phyloP scores from a whole-genome alignment of 2,888 invertebrate species.

The Ophion ellenae region DNA sequence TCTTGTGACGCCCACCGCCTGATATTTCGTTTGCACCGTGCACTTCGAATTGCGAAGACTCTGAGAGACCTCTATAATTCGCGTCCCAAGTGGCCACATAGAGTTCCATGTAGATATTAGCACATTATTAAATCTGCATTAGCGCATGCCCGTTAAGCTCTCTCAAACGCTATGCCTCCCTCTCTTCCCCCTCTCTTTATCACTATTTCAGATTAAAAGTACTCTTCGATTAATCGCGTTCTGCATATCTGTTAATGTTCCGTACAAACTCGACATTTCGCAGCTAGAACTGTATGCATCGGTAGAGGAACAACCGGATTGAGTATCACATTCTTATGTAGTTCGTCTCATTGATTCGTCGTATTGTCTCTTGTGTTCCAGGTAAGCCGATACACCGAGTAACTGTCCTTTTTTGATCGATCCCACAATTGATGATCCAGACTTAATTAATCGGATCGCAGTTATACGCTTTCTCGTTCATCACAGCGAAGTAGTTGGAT shows the following conservation, averaged over 20 bases:
- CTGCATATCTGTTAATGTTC: no score
- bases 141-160: constrained; percentile 57
- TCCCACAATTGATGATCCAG: constrained; percentile 7
- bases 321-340: not conserved
- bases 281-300: no score
- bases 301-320: not conserved
- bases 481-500: constrained; percentile 16
- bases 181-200: not conserved
- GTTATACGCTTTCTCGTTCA: constrained; percentile 13
- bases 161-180: not conserved
- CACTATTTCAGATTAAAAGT: not conserved
- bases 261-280: no score
- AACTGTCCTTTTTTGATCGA: not conserved
- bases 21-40: constrained; percentile 72
- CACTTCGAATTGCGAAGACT: constrained; percentile 27
- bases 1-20: constrained; percentile 61
- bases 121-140: constrained; percentile 70
- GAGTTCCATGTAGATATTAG: constrained; percentile 64
- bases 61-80: constrained; percentile 5
- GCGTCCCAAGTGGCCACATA: constrained; percentile 36
- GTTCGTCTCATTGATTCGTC: constrained; percentile 47
- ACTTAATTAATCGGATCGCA: constrained; percentile 20
- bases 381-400: constrained; percentile 70
- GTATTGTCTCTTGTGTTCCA: constrained; percentile 72
- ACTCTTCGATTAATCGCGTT: no score